A percentile compares a stretch with the other conserved stretches of the same genome.
Conservation (phyloP, 2,113 vertebrate genomes). For the Nothoprocta perdicaria region DNA sequence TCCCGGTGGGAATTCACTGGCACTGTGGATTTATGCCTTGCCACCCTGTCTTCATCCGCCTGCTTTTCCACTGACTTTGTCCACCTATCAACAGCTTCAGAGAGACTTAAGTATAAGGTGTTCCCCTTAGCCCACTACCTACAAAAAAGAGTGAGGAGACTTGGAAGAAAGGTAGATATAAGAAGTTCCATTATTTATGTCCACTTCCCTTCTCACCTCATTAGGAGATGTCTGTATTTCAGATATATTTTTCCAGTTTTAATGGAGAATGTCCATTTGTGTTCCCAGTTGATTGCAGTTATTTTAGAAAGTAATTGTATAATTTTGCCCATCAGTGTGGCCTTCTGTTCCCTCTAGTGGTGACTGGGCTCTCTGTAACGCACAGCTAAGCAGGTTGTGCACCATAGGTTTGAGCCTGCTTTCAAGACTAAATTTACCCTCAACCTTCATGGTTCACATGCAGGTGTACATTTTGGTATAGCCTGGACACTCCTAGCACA, state of each 20-base stretch:
- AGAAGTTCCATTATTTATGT: background rate
- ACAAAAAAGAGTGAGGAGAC: background rate
- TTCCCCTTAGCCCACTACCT: background rate
- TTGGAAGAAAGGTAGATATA: background rate
- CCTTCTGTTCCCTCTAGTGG: slow-evolving; percentile 70
- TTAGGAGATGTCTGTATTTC: background rate
- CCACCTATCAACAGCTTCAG: background rate
- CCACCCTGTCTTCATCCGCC: background rate
- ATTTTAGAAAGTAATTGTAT: background rate
- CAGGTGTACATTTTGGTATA: background rate
- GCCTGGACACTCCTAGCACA: background rate
- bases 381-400: background rate
- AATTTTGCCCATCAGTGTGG: slow-evolving; percentile 23
- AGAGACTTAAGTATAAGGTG: background rate
- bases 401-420: background rate
- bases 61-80: background rate
- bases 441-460: background rate
- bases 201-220: background rate
- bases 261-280: background rate
- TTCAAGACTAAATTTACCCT: background rate
- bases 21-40: background rate
- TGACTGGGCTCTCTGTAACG: background rate
- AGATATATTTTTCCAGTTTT: background rate
- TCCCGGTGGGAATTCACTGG: background rate
- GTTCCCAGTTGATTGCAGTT: background rate